Base-by-base conservation (phyloP, 2,113 vertebrate species). In the Siphamia tubifer region DNA sequence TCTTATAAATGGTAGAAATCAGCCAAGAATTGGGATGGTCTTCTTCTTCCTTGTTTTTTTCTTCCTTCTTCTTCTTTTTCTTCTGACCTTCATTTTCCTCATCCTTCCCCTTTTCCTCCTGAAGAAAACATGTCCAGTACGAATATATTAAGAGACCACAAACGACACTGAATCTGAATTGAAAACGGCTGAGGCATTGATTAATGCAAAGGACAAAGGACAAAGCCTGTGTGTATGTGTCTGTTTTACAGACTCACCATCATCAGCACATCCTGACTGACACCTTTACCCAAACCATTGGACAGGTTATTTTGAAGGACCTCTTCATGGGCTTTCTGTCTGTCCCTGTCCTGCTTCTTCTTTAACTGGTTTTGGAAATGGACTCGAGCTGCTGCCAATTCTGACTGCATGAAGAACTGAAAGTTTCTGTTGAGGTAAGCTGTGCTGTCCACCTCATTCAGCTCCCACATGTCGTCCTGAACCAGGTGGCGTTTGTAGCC, bases 391-490 rank as follows among this genome's bases (percentile, higher is more conserved):
- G 90, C 93, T 15, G 0, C 83, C 64, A 98, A 19, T 0, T 87
- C 86, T 0, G 2, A 13, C 4, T 54, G 32, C 95, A 96, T 95
- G 27, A 71, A 4, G 2, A 53, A 28, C 70, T 94, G 91, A 42
- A 98, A 96, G 5, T 0, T 4, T 24, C 78, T 3, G 1, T 48
- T 70, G 45, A 96, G 60, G 4, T 30, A 1, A n/a, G 77, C 42
- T 0, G 90, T 89, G 83, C 68, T 85, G 15, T 94, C 76, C 0
- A 16, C 1, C 4, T 90, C 70, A 1, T 85, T 89, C 60, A 99
- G 40, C 1, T 98, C 95, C 94, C 95, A 98, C 85, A 98, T 13
- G 85, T 99, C 96, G 3, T 97, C 94, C 57, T 96, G 87, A 15
- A 94, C 93, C 89, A 99, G 75, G 5, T 96, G 93, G 2, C 70